Conservation (phyloP, 2,888 invertebrate genomes). For the Phalera bucephala region DNA sequence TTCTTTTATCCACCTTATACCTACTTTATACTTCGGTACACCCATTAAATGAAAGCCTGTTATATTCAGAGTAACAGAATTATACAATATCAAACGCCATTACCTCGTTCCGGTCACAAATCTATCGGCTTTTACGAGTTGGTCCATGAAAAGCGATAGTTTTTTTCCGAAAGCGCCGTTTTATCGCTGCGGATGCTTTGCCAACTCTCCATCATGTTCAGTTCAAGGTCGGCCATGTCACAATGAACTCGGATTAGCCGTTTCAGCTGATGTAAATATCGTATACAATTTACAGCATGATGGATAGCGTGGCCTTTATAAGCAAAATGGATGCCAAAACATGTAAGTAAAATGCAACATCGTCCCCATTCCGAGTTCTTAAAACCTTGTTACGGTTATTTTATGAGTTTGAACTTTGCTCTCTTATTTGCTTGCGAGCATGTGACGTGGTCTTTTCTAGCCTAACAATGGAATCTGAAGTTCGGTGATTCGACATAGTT, state of each 20-base stretch:
- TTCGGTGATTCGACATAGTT: background rate
- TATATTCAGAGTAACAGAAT: slow-evolving; percentile 11
- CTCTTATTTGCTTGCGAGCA: slow-evolving; percentile 13
- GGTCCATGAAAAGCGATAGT: slow-evolving; percentile 31
- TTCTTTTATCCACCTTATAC: too few relatives aligned
- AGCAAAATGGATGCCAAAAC: slow-evolving; percentile 23
- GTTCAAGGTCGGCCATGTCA: slow-evolving; percentile 55
- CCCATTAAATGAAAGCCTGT: slow-evolving; percentile 8
- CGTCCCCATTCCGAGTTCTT: slow-evolving; percentile 8
- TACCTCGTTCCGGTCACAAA: slow-evolving; percentile 21
- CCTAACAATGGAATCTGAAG: background rate
- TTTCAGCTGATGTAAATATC: slow-evolving; percentile 34
- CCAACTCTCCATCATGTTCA: slow-evolving; percentile 37
- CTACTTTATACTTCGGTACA: too few relatives aligned
- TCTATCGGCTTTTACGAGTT: slow-evolving; percentile 24
- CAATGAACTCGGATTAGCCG: slow-evolving; percentile 16
- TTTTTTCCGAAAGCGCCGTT: slow-evolving; percentile 32
- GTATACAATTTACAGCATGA: slow-evolving; percentile 8
- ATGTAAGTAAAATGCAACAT: background rate
- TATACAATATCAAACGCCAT: slow-evolving; percentile 24
- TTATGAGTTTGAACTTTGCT: slow-evolving; percentile 19
- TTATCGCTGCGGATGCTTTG: slow-evolving; percentile 36
- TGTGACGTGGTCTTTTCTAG: background rate
- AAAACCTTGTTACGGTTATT: slow-evolving; percentile 15
- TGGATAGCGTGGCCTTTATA: slow-evolving; percentile 10